Base-by-base conservation (phyloP, 2,113 vertebrate genomes). In the Fukomys damarensis region DNA sequence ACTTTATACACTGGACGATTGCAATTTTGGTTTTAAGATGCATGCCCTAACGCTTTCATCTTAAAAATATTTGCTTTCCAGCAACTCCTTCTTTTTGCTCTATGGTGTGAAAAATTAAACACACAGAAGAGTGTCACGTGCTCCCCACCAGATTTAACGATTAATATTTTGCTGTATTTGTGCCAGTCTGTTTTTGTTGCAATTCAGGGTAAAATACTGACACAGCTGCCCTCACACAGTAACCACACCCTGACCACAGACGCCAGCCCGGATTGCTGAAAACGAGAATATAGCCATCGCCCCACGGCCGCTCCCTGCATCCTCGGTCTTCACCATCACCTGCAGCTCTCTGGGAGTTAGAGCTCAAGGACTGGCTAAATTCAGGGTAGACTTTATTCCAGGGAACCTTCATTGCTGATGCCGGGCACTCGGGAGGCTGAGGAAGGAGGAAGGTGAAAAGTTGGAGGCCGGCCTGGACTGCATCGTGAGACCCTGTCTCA, bases 231-330 rank as follows among this genome's bases (percentile, higher is more conserved):
- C 8, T 6, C 9, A 38, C 2, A 6, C 13, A 19, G 20, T 8
- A 14, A 65, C 28, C 30, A 35, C 17, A 5, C 20, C 6, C 5
- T 9, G 2, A 38, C 52, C 2, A 0, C 0, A 10, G 7, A 2
- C 0, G 2, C 28, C 12, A 52, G 35, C 8, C n/a, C 59, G 4
- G 10, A 12, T n/a, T 56, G 41, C 28, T 87, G 22, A 65, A 49
- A 43, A 6, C 3, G 12, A 30, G 72, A 17, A 14, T 19, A 10
- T 11, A 28, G 2, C 11, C 8, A 28, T 5, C 11, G 11, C 16
- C 68, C 28, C 26, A 11, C 0, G 28, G 28, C 35, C 17, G 4
- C 2, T 0, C 41, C 1, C 19, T 30, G 11, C 14, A 1, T 19
- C 20, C 49, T 2, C 20, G 1, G 32, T 28, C 63, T 61, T 91